These are phyloP conservation scores for Anthrax anthrax DNA, from an alignment of 2,888 invertebrate species.

Conservation along the genomic window DNA sequence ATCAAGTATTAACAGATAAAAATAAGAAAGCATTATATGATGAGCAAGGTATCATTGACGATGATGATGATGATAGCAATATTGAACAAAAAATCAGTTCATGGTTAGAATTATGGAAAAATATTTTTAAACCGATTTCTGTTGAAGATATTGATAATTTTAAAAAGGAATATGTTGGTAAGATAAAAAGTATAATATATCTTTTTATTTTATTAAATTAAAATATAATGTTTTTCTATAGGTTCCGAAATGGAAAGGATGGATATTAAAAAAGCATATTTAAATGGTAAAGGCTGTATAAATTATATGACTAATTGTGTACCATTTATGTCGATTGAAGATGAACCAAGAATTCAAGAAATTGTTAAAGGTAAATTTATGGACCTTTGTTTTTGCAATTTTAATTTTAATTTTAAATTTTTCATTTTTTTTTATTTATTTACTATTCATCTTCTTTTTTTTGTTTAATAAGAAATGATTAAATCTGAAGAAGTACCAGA, in stretches of 20 bases:
- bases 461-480: conserved; percentile 41
- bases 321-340: conserved; percentile 64
- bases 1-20: conserved; percentile 71
- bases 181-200: too few species aligned
- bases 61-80: too few species aligned
- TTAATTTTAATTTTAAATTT: too few species aligned
- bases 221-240: conserved; percentile 19
- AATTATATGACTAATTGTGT: conserved; percentile 69
- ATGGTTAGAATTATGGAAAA: conserved; percentile 79
- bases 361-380: conserved; percentile 43
- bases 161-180: conserved; percentile 72
- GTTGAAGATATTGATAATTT: conserved; percentile 76
- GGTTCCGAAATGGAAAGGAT: conserved; percentile 68
- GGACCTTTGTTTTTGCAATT: too few species aligned
- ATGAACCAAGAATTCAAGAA: conserved; percentile 60
- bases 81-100: conserved; percentile 51
- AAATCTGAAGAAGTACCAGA: conserved; percentile 60
- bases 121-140: conserved; percentile 77
- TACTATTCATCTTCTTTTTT: too few species aligned
- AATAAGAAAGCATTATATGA: conserved; percentile 77
- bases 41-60: conserved; percentile 70
- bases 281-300: conserved; percentile 74
- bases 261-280: conserved; percentile 71
- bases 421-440: too few species aligned
- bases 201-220: neutral